Conservation (phyloP, 2,113 vertebrate genomes). For the Hippotragus niger region DNA sequence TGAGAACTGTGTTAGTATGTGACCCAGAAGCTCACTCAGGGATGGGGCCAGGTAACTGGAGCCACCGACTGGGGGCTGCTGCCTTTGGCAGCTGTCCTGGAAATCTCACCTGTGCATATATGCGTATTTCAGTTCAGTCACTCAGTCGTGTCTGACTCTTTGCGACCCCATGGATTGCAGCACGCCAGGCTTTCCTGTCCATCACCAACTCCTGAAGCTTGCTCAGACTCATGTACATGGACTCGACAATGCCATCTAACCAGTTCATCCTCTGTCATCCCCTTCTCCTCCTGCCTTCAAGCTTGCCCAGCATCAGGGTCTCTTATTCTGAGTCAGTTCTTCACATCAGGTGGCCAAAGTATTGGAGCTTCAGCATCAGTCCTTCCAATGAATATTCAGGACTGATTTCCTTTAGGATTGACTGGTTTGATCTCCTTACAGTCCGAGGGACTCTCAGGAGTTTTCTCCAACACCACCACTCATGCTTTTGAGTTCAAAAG, state of each 20-base stretch:
- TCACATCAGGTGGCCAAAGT: not conserved
- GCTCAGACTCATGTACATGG: not conserved
- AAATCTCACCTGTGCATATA: not conserved
- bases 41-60: not conserved
- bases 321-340: not conserved
- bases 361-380: not conserved
- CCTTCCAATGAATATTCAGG: not conserved
- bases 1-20: not conserved
- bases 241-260: not conserved
- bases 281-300: not conserved
- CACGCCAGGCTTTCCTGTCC: not conserved
- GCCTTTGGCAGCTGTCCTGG: not conserved
- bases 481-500: not conserved
- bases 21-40: not conserved
- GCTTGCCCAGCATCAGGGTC: not conserved
- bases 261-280: not conserved
- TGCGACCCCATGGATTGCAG: rapidly evolving
- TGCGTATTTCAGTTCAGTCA: not conserved
- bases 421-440: not conserved
- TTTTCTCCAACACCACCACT: not conserved
- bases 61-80: not conserved
- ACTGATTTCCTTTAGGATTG: not conserved
- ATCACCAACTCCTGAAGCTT: not conserved
- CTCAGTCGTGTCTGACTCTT: not conserved
- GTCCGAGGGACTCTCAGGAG: not conserved